Base-by-base conservation (phyloP, 2,113 vertebrate species). In the Megaptera novaeangliae region DNA sequence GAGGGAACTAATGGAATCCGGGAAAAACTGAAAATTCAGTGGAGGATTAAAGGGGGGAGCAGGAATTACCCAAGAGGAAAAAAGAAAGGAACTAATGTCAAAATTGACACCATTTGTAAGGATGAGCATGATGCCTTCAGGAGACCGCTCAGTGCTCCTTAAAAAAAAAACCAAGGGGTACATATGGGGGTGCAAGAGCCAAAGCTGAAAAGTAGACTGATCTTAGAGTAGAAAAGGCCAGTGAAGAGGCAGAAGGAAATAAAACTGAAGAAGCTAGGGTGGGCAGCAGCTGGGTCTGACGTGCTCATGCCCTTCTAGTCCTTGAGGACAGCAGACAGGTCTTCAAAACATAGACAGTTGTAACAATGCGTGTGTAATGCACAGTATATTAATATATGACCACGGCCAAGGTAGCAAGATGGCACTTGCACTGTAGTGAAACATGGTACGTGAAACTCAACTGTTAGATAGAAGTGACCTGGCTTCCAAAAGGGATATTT, bases 321-420 rank as follows among this genome's bases (percentile, higher is more conserved):
- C 57, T 2, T 8, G 10, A 44, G 59, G 66, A 29, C 4, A 23
- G 13, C 3, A 36, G 29, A 46, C 8, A 18, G 4, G 21, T 46
- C 23, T 55, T 55, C 36, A 31, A 1, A 5, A 23, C n/a, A 34
- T 4, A 29, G 1, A 1, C 2, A 7, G 6, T 3, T 15, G 15
- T 10, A 8, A 36, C 21, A 12, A 2, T 27, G 25, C 20, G 13
- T 20, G 36, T 17, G 27, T 25, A 13, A 36, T 11, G 11, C 18
- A 2, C 12, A 31, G 41, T 4, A 27, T 6, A 9, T 49, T 39
- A 25, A 29, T 17, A 31, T 36, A 13, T 12, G 31, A 34, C 41
- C 9, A 10, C 9, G 3, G 41, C 1, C 9, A 17, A 23, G 18
- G 46, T 7, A 41, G 14, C 2, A 57, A 59, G 11, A 72, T 34